These are phyloP conservation scores for Penaeus japonicus DNA, from an alignment of 1,140 invertebrate species.

Conservation along the genomic window DNA sequence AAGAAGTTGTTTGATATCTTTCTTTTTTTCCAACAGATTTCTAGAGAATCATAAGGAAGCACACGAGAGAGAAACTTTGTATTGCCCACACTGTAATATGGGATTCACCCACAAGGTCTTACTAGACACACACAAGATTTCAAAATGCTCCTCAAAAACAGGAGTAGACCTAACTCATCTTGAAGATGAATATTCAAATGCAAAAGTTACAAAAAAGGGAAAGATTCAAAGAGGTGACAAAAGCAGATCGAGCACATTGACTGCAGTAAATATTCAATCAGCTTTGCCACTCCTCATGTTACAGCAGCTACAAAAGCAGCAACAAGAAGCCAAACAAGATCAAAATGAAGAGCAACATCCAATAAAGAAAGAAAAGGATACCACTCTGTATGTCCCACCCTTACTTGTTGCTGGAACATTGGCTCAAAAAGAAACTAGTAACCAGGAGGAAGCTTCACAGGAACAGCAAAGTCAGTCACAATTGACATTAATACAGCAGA, in stretches of 20 bases:
- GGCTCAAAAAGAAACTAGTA: no score
- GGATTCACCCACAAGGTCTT: conserved; percentile 54
- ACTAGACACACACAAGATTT: conserved; percentile 53
- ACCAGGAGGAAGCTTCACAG: no score
- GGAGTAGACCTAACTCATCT: conserved; percentile 45
- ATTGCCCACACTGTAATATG: conserved; percentile 52
- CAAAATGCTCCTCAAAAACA: conserved; percentile 46
- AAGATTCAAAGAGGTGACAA: not conserved
- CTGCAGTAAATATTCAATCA: not conserved
- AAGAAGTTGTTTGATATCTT: not conserved
- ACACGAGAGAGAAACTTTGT: conserved; percentile 37
- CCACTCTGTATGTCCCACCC: no score
- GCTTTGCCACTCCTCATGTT: conserved; percentile 25
- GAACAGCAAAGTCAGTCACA: no score
- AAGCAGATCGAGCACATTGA: no score
- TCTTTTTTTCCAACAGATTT: conserved; percentile 10
- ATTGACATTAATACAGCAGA: no score
- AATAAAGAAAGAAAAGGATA: conserved; percentile 18
- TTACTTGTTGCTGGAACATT: no score
- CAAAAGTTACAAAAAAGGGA: not conserved
- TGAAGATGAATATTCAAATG: not conserved
- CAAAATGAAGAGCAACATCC: not conserved
- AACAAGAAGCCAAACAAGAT: not conserved
- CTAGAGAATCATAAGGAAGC: conserved; percentile 53
- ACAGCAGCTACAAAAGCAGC: conserved; percentile 41